Conservation (phyloP, 2,888 invertebrate species). For the Drosophila sordidapex region DNA sequence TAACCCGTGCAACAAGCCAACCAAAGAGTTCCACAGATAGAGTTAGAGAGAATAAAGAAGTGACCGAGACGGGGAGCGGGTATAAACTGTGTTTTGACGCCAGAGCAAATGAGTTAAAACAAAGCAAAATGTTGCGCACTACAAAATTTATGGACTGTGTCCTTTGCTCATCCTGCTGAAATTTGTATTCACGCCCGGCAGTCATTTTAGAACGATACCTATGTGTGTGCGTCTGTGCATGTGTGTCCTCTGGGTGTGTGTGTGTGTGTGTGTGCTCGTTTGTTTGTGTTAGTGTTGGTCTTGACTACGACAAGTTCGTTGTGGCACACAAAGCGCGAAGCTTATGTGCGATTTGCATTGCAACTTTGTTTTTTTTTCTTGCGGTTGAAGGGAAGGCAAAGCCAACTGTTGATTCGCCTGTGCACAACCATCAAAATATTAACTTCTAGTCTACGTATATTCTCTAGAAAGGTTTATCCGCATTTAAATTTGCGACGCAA, state of each 20-base stretch:
- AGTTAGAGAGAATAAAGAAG: neutral
- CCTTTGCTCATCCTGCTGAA: slow-evolving; percentile 55
- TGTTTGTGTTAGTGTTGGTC: slow-evolving; percentile 17
- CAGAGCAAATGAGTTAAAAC: slow-evolving; percentile 69
- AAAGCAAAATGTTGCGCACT: slow-evolving; percentile 62
- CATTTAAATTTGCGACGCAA: neutral
- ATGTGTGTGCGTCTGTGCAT: neutral
- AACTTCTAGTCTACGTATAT: slow-evolving; percentile 28
- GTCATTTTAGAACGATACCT: slow-evolving; percentile 15
- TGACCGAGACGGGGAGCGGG: neutral
- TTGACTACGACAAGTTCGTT: slow-evolving; percentile 32
- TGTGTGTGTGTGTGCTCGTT: slow-evolving; percentile 11
- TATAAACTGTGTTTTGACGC: slow-evolving; percentile 18
- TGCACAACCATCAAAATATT: slow-evolving; percentile 41
- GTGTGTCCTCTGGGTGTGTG: slow-evolving; percentile 5
- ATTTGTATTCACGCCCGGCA: slow-evolving; percentile 59
- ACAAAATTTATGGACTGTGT: slow-evolving; percentile 74
- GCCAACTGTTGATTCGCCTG: slow-evolving; percentile 71
- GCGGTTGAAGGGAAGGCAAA: slow-evolving; percentile 30
- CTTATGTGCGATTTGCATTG: slow-evolving; percentile 64
- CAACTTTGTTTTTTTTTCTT: slow-evolving; percentile 68
- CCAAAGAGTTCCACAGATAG: slow-evolving; percentile 15
- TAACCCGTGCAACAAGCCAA: slow-evolving; percentile 41
- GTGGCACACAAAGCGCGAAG: slow-evolving; percentile 44
- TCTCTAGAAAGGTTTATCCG: slow-evolving; percentile 4